Conservation (phyloP, 2,797 vertebrate species). For the Argyrosomus regius region DNA sequence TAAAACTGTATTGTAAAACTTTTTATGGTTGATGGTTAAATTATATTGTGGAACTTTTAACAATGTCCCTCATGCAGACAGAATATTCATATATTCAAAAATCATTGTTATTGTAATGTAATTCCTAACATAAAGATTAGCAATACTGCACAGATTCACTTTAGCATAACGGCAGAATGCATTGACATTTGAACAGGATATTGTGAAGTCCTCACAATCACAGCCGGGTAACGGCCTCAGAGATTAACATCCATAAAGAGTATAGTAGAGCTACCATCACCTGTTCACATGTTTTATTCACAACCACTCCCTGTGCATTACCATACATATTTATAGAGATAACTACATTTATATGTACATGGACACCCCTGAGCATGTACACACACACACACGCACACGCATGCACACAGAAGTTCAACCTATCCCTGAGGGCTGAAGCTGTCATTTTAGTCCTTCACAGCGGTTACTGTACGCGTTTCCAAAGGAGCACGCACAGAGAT, state of each 20-base stretch:
- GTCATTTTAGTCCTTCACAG: constrained; percentile 77
- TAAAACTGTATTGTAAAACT: constrained; percentile 36
- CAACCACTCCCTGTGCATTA: constrained; percentile 62
- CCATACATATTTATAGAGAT: constrained; percentile 79
- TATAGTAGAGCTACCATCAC: constrained; percentile 47
- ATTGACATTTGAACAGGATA: constrained; percentile 64
- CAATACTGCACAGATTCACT: constrained; percentile 20
- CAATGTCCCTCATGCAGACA: neutral
- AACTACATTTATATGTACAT: constrained; percentile 72
- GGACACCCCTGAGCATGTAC: constrained; percentile 47
- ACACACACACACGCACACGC: constrained; percentile 20
- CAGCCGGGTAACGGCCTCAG: constrained; percentile 51
- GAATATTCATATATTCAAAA: constrained; percentile 17
- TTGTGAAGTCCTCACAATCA: constrained; percentile 55
- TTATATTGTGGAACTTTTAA: constrained; percentile 10
- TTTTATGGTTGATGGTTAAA: constrained; percentile 14
- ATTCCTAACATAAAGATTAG: constrained; percentile 23
- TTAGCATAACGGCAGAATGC: constrained; percentile 28
- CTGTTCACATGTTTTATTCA: constrained; percentile 80
- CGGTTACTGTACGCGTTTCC: constrained; percentile 60
- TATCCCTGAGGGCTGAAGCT: constrained; percentile 67
- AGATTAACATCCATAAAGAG: constrained; percentile 72
- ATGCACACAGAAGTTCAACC: constrained; percentile 69
- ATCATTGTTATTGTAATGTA: constrained; percentile 38
- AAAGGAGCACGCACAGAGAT: constrained; percentile 53